Evolutionary conservation across 2,888 invertebrate species (phyloP), one percentile per base, ranked within the genome.

Genomic region (Oxycera nigricornis): DNA sequence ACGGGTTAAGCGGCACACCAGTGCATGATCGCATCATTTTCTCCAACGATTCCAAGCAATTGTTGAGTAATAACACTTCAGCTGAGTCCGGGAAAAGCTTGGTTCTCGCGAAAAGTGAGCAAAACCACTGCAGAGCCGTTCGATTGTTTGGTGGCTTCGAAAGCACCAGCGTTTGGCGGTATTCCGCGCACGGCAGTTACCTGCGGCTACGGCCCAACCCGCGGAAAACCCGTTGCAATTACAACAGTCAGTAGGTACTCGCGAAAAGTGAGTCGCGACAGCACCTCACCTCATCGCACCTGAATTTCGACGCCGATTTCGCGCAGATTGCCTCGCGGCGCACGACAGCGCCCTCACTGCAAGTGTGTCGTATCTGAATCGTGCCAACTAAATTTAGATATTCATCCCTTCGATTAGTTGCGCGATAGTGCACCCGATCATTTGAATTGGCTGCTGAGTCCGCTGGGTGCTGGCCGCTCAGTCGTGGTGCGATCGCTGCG

Each of bases 301-400:
- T n/a, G n/a, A n/a, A n/a, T n/a, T n/a, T n/a, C n/a, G n/a, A n/a
- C n/a, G n/a, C n/a, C n/a, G n/a, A 14, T 3, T 11, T 46, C 17
- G 11, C 35, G 46, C 46, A n/a, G 4, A 46, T 46, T 46, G 46
- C 14, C 17, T 11, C 46, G 3, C 46, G n/a, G 46, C 46, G 46
- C n/a, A 46, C 6, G 11, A 35, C 46, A 14, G 17, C 55, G 55
- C 20, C 14, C 24, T 55, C 24, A 22, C 14, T 55, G 55, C 55
- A 55, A 22, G 17, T 24, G 17, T 24, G 55, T n/a, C n/a, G n/a
- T 55, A 55, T 61, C 35, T 61, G 7, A 57, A 57, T 30, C 61
- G 35, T 20, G 22, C 39, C 14, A 65, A 65, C 65, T 65, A 65
- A 65, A 41, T 65, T 65, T 65, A 65, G 65, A 65, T 65, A 59